Conservation (phyloP, 2,113 vertebrate species). For the Pituophis catenifer region DNA sequence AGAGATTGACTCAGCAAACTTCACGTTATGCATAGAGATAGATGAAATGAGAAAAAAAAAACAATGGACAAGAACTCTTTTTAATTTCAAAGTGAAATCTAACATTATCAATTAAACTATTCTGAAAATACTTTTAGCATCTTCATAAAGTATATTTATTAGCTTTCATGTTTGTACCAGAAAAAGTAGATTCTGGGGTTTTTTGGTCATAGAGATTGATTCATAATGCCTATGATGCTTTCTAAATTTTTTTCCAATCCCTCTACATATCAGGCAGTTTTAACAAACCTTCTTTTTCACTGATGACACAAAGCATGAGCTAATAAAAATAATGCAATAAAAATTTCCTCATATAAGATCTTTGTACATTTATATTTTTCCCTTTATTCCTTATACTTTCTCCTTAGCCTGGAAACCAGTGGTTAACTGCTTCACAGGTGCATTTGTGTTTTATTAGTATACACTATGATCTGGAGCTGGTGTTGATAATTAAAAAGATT, state of each 20-base stretch:
- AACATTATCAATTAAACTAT: neutral
- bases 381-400: neutral
- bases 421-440: neutral
- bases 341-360: neutral
- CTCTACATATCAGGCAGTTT: neutral
- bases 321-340: neutral
- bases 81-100: neutral
- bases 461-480: slow-evolving; percentile 13
- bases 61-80: neutral
- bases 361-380: neutral
- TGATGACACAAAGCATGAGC: neutral
- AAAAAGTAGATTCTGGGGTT: neutral
- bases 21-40: neutral
- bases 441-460: neutral
- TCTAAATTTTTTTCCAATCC: neutral
- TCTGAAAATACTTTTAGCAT: neutral
- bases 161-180: neutral
- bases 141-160: neutral
- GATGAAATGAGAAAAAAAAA: neutral
- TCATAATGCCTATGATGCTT: neutral
- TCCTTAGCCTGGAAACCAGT: neutral
- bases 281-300: neutral
- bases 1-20: neutral
- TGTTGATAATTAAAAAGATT: slow-evolving; percentile 4
- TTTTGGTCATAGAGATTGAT: neutral